Conservation (phyloP, 2,888 invertebrate species). For the Phengaris alcon region DNA sequence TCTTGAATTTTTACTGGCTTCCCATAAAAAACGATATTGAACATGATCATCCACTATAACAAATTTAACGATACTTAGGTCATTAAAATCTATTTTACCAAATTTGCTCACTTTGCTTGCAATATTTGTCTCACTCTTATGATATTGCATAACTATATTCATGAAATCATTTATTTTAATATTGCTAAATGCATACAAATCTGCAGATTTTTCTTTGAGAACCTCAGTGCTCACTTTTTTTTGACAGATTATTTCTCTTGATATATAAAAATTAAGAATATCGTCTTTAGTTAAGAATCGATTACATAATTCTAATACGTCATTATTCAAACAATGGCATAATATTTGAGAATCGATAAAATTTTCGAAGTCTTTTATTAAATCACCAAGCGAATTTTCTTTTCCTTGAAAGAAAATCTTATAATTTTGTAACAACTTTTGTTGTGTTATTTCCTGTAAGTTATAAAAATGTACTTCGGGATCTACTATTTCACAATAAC, state of each 20-base stretch:
- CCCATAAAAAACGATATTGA: not conserved
- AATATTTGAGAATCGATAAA: constrained; percentile 9
- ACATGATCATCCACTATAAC: not conserved
- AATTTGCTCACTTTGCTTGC: not conserved
- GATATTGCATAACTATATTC: not conserved
- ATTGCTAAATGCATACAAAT: constrained; percentile 11
- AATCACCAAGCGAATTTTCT: not conserved
- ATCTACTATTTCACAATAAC: constrained; percentile 5
- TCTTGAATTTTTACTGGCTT: not conserved
- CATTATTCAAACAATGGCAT: not conserved
- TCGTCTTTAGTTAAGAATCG: not conserved
- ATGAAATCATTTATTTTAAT: not conserved
- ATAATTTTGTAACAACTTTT: not conserved
- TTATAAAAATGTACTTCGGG: not conserved
- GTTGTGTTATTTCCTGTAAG: not conserved
- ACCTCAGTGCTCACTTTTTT: not conserved
- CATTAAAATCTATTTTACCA: not conserved
- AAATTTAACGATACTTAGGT: not conserved
- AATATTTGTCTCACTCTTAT: not conserved
- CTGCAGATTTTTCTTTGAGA: constrained; percentile 2
- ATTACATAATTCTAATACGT: constrained; percentile 18
- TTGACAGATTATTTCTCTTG: constrained; percentile 8
- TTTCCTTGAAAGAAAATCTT: constrained; percentile 15
- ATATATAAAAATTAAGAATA: not conserved
- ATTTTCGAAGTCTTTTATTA: not conserved